These are phyloP conservation scores for Ophion ellenae DNA, from an alignment of 2,888 invertebrate species.

Conservation along the genomic window DNA sequence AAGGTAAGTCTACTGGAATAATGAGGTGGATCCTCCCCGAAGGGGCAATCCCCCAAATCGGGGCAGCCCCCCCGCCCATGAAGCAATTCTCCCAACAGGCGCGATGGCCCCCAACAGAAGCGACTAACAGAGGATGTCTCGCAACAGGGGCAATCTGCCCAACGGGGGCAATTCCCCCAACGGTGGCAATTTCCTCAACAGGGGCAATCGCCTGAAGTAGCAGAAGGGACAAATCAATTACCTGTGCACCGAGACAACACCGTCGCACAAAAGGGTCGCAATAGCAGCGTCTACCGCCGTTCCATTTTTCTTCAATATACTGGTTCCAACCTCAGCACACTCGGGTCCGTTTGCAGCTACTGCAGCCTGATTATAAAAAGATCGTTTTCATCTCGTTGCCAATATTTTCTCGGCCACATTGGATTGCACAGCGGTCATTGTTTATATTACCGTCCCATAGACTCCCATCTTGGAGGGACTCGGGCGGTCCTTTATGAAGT, in stretches of 20 bases:
- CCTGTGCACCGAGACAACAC: conserved; percentile 84
- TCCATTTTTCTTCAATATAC: conserved; percentile 80
- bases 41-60: not conserved
- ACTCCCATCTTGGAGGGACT: conserved; percentile 2
- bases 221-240: not conserved
- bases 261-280: conserved; percentile 84
- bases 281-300: conserved; percentile 84
- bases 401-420: not conserved
- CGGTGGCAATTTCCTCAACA: not conserved
- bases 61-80: too few relatives aligned
- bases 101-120: too few relatives aligned
- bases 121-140: not conserved
- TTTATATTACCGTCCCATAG: not conserved
- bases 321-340: conserved; percentile 82
- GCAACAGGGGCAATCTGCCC: not conserved
- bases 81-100: too few relatives aligned
- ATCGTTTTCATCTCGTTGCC: not conserved
- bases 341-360: conserved; percentile 79
- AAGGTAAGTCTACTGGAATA: not conserved
- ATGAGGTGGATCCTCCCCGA: not conserved
- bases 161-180: not conserved
- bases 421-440: not conserved
- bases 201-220: not conserved
- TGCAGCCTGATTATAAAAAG: conserved; percentile 71
- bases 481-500: not conserved